These are phyloP conservation scores for Streptopelia turtur DNA, from an alignment of 2,797 vertebrate species.

Conservation along the genomic window DNA sequence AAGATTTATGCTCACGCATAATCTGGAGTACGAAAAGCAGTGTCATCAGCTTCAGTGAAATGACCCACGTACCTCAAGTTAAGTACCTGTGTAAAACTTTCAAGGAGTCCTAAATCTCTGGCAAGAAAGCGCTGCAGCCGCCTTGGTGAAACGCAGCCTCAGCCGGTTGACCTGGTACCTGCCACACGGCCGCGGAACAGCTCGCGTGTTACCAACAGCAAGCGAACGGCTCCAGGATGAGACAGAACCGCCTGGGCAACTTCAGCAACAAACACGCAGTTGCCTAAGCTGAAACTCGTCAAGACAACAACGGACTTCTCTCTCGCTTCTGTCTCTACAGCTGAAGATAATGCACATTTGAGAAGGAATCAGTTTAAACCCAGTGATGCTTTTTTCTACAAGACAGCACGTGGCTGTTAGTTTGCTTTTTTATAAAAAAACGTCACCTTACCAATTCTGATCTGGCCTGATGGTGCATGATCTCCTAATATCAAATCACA, in stretches of 20 bases:
- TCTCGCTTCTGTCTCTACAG: neutral
- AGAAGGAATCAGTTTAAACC: neutral
- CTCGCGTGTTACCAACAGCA: neutral
- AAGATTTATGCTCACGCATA: neutral
- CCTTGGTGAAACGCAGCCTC: neutral
- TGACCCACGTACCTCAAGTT: neutral
- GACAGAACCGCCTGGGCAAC: neutral
- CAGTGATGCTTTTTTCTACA: neutral
- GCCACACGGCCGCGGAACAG: neutral
- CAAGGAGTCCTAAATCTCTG: neutral
- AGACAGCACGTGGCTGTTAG: neutral
- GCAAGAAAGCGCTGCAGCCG: neutral
- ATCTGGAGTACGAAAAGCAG: neutral
- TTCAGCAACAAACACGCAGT: neutral
- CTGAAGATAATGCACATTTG: neutral
- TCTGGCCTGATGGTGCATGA: neutral
- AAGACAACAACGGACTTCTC: neutral
- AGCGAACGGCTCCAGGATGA: neutral
- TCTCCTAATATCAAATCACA: neutral
- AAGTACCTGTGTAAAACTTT: conserved; percentile 7
- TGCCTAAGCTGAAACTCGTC: neutral
- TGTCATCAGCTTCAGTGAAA: neutral
- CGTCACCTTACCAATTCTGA: neutral
- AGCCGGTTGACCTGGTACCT: neutral
- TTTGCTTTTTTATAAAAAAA: neutral